Base-by-base conservation (phyloP, 2,113 vertebrate species). In the Crocuta crocuta region DNA sequence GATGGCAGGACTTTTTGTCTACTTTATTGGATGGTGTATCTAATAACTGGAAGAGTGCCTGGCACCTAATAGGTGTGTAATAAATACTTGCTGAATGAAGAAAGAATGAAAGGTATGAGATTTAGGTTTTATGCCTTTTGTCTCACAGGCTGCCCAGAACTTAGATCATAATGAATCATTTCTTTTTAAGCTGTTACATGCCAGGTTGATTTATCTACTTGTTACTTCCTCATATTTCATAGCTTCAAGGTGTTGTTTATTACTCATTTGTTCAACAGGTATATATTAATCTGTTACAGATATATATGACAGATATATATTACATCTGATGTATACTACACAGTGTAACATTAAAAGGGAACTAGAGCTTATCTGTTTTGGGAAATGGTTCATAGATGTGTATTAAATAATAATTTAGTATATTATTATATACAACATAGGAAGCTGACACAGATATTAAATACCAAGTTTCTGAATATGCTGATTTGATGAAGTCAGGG, bases 141-240 rank as follows among this genome's bases (percentile, higher is more conserved):
- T 80, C 31, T 55, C 43, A 1, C 7, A 66, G 80, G 10, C 74
- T 90, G 16, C 73, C 87, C 24, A 7, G 55, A 35, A 19, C 50
- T 90, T 90, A 43, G 68, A 71, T 84, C 61, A 76, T 55, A 55
- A 1, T 68, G 76, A 97, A 76, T 94, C 84, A 73, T 83, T 89
- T 55, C 73, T 88, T 80, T 87, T 87, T 84, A 65, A 33, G 33
- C 50, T 94, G 16, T 68, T 21, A 15, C 90, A 13, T 96, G 80
- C 76, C 88, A 93, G 23, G 28, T 45, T 85, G 66, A 89, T 91
- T 74, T 91, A 53, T 95, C 61, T 80, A 26, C 89, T 95, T 78
- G 4, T 82, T 76, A 74, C 63, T 95, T 95, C 35, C 79, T 45
- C 16, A 10, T 88, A 35, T 86, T 83, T 92, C 28, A 61, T 70